Conservation (phyloP, 2,888 invertebrate genomes). For the Cerastis rubricosa region DNA sequence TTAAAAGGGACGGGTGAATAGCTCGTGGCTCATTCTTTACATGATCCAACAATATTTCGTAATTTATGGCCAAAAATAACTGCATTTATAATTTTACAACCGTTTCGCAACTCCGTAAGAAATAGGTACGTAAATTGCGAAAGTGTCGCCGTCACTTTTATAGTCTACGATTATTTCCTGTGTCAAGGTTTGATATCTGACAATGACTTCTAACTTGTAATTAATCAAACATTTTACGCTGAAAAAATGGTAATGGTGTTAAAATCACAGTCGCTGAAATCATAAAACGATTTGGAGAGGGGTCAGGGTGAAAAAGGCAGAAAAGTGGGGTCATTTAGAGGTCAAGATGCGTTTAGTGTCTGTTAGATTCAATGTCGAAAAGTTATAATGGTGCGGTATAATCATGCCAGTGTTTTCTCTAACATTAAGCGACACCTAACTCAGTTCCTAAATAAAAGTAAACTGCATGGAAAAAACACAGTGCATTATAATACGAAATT, state of each 20-base stretch:
- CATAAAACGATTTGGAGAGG: constrained; percentile 64
- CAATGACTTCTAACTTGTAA: constrained; percentile 63
- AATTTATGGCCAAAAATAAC: constrained; percentile 19
- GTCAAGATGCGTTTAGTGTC: constrained; percentile 37
- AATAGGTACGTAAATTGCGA: constrained; percentile 65
- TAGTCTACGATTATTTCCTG: constrained; percentile 56
- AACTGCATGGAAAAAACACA: neutral
- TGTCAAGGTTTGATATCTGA: constrained; percentile 73
- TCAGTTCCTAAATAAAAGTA: neutral
- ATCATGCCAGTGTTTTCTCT: constrained; percentile 1
- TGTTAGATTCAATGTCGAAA: constrained; percentile 55
- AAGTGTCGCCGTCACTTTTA: constrained; percentile 69
- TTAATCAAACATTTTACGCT: constrained; percentile 58
- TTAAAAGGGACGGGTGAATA: neutral
- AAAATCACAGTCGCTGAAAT: constrained; percentile 58
- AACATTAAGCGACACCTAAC: neutral
- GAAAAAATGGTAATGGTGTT: constrained; percentile 53
- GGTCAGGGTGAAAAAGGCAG: constrained; percentile 60
- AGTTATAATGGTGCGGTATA: neutral
- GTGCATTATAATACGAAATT: neutral
- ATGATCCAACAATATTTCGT: neutral
- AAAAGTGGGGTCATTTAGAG: constrained; percentile 45
- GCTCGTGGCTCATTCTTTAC: neutral
- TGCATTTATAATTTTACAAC: constrained; percentile 29
- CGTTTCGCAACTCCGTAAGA: constrained; percentile 51